These are phyloP conservation scores for Pemphigus obesinymphae DNA, from an alignment of 1,140 invertebrate species.

Conservation along the genomic window DNA sequence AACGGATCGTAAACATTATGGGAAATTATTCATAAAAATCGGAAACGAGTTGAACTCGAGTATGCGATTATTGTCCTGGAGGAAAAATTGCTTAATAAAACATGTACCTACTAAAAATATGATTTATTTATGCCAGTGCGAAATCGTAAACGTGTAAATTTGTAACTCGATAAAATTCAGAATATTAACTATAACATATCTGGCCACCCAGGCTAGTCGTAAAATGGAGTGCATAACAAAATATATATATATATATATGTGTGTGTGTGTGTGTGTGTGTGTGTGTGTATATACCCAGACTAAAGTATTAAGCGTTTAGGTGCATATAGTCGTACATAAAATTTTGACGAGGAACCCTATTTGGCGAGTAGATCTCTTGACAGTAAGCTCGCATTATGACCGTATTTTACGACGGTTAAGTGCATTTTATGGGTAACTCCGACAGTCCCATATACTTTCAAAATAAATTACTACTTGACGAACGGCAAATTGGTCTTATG, in stretches of 20 bases:
- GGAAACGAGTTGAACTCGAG: too few relatives aligned
- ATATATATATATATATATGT: not conserved
- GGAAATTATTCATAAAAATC: too few relatives aligned
- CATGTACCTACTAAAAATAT: not conserved
- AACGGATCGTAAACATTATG: too few relatives aligned
- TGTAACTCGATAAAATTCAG: not conserved
- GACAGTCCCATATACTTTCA: too few relatives aligned
- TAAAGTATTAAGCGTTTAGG: constrained; percentile 24
- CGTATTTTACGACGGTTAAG: constrained; percentile 20
- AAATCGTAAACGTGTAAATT: not conserved
- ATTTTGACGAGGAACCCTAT: not conserved
- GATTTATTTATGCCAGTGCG: not conserved
- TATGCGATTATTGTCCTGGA: too few relatives aligned
- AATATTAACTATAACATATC: constrained; percentile 4
- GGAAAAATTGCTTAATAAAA: not conserved
- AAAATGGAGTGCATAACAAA: not conserved
- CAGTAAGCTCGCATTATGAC: not conserved
- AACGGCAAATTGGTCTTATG: not conserved
- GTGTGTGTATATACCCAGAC: not conserved
- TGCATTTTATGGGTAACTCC: constrained; percentile 1
- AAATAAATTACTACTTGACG: not conserved
- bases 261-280: too few relatives aligned
- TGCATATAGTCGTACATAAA: not conserved
- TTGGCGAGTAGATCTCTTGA: not conserved
- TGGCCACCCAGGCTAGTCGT: not conserved